A percentile compares a stretch with the other conserved stretches of the same genome.
Evolutionary conservation across 2,888 invertebrate genomes (phyloP).

Genomic region (Electrophaes corylata): DNA sequence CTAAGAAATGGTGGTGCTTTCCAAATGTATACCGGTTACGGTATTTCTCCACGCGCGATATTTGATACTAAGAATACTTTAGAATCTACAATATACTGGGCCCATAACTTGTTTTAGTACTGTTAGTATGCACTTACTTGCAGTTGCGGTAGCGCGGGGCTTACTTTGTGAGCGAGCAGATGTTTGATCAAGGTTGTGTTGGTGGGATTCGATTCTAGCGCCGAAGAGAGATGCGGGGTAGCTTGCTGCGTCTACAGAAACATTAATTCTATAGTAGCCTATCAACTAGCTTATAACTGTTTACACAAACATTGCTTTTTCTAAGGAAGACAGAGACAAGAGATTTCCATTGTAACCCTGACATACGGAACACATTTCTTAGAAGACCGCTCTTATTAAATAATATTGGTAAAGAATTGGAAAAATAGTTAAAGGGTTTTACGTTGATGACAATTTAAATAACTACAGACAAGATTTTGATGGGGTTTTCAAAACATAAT

Average conservation of each 20-base stretch:
- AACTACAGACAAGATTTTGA: too few species aligned
- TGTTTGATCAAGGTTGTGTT: conserved; percentile 96
- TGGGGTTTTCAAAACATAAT: too few species aligned
- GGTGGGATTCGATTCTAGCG: conserved; percentile 68
- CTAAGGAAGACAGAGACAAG: neutral
- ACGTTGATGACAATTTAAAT: too few species aligned
- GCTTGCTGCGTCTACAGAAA: conserved; percentile 43
- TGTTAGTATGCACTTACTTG: conserved; percentile 83
- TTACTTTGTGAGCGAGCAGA: conserved; percentile 96
- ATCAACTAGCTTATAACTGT: too few species aligned
- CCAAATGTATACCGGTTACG: too few species aligned
- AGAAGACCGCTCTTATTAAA: too few species aligned
- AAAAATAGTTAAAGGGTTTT: too few species aligned
- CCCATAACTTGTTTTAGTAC: conserved; percentile 57
- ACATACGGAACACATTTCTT: too few species aligned
- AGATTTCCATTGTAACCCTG: neutral
- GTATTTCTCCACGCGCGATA: too few species aligned
- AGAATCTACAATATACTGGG: neutral
- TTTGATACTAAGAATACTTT: neutral
- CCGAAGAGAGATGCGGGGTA: conserved; percentile 55
- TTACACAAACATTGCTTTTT: neutral
- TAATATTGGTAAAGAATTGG: too few species aligned
- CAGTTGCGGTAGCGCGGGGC: conserved; percentile 78
- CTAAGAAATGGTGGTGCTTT: too few species aligned
- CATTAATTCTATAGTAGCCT: neutral